A percentile compares a stretch with the other conserved stretches of the same genome.
These are phyloP conservation scores for Paradoxurus hermaphroditus DNA, from an alignment of 2,113 vertebrate species.

Conservation along the genomic window DNA sequence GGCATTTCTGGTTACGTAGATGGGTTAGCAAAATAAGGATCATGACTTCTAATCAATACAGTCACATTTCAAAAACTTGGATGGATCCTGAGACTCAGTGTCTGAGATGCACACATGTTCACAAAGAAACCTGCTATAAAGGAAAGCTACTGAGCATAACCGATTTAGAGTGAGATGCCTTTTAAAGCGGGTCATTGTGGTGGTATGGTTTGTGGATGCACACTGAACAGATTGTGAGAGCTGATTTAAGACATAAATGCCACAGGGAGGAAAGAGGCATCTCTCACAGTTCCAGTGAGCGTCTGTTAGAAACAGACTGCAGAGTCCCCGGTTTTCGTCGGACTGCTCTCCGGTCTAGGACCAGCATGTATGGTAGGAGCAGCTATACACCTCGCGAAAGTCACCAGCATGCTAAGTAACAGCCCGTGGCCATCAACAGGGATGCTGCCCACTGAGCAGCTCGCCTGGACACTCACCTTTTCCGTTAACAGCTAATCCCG, in stretches of 20 bases:
- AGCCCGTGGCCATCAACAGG: not conserved
- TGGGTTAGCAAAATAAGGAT: not conserved
- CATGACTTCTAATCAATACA: not conserved
- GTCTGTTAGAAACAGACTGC: not conserved
- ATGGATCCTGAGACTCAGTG: not conserved
- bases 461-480: constrained; percentile 85
- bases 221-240: not conserved
- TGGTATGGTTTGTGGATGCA: not conserved
- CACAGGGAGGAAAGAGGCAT: constrained; percentile 22
- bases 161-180: not conserved
- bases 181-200: not conserved
- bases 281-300: not conserved
- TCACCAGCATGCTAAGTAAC: not conserved
- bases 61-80: not conserved
- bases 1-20: not conserved
- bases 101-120: not conserved
- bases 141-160: not conserved
- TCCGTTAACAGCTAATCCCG: constrained; percentile 87
- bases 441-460: not conserved
- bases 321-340: fast-evolving
- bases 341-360: not conserved
- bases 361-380: not conserved
- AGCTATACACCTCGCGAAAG: not conserved
- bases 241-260: constrained; percentile 36
- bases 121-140: not conserved